Evolutionary conservation across 2,797 vertebrate species (phyloP), one percentile per base, ranked within the genome.

Genomic region (Pteronotus mesoamericanus): DNA sequence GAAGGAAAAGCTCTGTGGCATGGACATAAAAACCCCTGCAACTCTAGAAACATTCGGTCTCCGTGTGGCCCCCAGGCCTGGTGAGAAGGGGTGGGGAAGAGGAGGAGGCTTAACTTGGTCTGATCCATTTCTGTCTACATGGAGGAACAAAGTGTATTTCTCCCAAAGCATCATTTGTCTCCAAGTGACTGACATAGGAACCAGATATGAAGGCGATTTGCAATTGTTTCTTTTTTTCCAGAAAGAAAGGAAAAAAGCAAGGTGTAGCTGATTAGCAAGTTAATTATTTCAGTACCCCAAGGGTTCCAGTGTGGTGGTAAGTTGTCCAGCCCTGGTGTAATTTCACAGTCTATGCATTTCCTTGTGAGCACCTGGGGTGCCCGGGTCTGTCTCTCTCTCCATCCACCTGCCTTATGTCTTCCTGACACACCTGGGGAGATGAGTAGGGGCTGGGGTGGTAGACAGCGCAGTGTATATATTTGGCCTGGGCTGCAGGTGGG

Each of bases 301-400:
- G 98, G 98, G 98, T 98, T 97, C 97, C 95, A 97, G 94, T 92
- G 91, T 97, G 97, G 98, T 96, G 94, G 96, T 97, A 98, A 98
- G 97, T 98, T 98, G 97, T 97, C 97, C 92, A 97, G 97, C 77
- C 95, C 97, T 92, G 72, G 97, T 97, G 85, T 98, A 98, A 98
- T 98, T 98, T 98, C 98, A 98, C 98, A 98, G 98, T 98, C 96
- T 32, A 32, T 98, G 98, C 98, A 96, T 98, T 98, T 98, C 97
- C 97, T 96, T 85, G 98, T 95, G 97, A 97, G 95, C 66, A 97
- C 96, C 93, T 94, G 94, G 95, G 89, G 97, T 91, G 96, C 51
- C 82, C 1, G 34, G 88, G 91, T 97, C 97, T 97, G 96, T 89
- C 89, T 96, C n/a, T 96, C 57, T 86, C 89, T 96, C 91, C 85